These are phyloP conservation scores for Acromyrmex echinatior DNA, from an alignment of 1,140 invertebrate species.

Conservation along the genomic window DNA sequence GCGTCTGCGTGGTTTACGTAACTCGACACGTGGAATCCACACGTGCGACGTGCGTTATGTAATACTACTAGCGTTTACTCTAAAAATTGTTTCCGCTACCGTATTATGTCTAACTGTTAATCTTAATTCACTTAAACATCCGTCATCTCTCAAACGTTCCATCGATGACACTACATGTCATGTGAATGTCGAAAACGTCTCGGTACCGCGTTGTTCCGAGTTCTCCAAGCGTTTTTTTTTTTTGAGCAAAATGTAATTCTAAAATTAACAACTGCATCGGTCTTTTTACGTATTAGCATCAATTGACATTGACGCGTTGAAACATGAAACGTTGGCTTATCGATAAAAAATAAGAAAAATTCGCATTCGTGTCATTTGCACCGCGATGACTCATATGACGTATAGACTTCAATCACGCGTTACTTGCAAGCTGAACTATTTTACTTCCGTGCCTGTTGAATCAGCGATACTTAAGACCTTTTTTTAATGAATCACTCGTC, in stretches of 20 bases:
- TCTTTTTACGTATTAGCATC: constrained; percentile 52
- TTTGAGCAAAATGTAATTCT: background rate
- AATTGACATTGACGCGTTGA: constrained; percentile 14
- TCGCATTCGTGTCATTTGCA: constrained; percentile 46
- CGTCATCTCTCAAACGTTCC: background rate
- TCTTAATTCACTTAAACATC: background rate
- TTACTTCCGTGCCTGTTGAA: constrained; percentile 78
- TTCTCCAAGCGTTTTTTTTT: background rate
- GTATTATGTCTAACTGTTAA: background rate
- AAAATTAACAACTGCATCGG: constrained; percentile 19
- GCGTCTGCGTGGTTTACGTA: constrained; percentile 9
- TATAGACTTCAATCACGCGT: constrained; percentile 67
- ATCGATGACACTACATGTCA: background rate
- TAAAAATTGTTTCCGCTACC: background rate
- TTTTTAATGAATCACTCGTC: constrained; percentile 74
- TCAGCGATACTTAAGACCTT: constrained; percentile 70
- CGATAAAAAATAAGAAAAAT: constrained; percentile 31
- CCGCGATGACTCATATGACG: constrained; percentile 67
- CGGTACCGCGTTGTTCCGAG: background rate
- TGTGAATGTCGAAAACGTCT: background rate
- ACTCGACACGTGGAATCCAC: constrained; percentile 25
- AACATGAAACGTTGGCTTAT: constrained; percentile 15
- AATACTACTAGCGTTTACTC: background rate
- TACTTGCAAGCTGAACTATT: constrained; percentile 36
- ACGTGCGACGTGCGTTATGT: constrained; percentile 36